phyloP scores from a whole-genome alignment of 2,113 vertebrate genomes.

The Monarcha castaneiventris region DNA sequence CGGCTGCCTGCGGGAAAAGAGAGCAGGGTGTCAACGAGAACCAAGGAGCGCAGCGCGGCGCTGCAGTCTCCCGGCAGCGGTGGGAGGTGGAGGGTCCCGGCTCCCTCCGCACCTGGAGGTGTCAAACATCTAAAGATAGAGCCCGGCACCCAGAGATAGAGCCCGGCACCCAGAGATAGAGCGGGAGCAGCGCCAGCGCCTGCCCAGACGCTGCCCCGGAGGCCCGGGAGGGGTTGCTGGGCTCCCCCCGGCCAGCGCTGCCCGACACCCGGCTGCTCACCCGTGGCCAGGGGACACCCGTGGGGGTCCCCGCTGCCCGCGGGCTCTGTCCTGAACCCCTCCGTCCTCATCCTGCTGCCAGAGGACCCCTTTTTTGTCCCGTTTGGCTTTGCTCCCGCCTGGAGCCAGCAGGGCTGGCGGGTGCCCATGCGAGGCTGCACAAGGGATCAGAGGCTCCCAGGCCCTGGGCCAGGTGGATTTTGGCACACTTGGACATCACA shows the following conservation, averaged over 20 bases:
- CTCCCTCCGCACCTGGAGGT: slow-evolving; percentile 26
- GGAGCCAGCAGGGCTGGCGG: accelerated
- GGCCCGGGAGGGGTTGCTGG: not conserved
- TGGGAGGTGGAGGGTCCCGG: not conserved
- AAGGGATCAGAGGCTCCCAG: not conserved
- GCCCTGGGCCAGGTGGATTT: not conserved
- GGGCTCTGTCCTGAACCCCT: not conserved
- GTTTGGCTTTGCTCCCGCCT: accelerated
- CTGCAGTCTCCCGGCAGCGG: not conserved
- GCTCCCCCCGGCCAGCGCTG: not conserved
- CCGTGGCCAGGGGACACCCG: accelerated
- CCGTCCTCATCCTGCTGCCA: not conserved
- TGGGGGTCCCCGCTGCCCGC: accelerated
- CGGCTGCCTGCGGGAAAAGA: not conserved
- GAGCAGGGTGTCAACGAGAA: slow-evolving; percentile 58
- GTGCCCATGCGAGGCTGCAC: accelerated
- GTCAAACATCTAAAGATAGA: slow-evolving; percentile 24
- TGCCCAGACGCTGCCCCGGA: not conserved
- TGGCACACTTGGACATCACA: not conserved
- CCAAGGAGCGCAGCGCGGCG: slow-evolving; percentile 13
- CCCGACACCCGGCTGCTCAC: not conserved
- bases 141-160: not conserved
- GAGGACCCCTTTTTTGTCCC: accelerated
- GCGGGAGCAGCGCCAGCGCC: not conserved
- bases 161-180: not conserved